phyloP scores from a whole-genome alignment of 2,888 invertebrate species.

The Teleogryllus oceanicus region DNA sequence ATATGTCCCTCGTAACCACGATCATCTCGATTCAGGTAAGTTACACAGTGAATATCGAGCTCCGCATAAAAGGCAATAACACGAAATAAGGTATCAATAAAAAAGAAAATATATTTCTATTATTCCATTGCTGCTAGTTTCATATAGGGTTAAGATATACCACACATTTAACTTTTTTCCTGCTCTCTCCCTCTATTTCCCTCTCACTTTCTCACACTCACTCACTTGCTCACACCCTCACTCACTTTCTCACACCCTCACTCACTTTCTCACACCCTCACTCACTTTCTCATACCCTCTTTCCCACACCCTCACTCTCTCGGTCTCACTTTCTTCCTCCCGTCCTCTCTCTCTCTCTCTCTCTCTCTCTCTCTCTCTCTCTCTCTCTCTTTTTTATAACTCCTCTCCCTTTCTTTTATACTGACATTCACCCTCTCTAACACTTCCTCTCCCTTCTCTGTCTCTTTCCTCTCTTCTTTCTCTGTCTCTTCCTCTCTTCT shows the following conservation, averaged over 20 bases:
- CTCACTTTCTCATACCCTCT: background rate
- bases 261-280: too few species aligned
- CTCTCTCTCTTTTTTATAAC: background rate
- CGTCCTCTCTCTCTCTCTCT: background rate
- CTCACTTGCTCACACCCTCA: too few species aligned
- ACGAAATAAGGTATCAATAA: background rate
- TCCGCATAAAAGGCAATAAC: conserved; percentile 3
- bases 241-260: too few species aligned
- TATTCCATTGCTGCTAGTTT: too few species aligned
- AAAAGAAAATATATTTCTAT: too few species aligned
- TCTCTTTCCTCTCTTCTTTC: too few species aligned
- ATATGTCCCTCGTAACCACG: too few species aligned
- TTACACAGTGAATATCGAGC: background rate
- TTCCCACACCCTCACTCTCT: background rate
- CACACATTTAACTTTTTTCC: too few species aligned
- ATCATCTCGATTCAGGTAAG: conserved; percentile 25
- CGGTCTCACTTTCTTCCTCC: background rate
- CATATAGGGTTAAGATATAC: too few species aligned
- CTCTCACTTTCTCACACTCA: too few species aligned
- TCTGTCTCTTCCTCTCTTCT: too few species aligned
- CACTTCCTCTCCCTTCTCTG: background rate
- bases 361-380: background rate
- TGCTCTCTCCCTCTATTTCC: too few species aligned
- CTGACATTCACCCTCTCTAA: background rate
- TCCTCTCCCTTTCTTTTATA: background rate